phyloP scores from a whole-genome alignment of 2,888 invertebrate genomes.

The Psylliodes chrysocephalus region DNA sequence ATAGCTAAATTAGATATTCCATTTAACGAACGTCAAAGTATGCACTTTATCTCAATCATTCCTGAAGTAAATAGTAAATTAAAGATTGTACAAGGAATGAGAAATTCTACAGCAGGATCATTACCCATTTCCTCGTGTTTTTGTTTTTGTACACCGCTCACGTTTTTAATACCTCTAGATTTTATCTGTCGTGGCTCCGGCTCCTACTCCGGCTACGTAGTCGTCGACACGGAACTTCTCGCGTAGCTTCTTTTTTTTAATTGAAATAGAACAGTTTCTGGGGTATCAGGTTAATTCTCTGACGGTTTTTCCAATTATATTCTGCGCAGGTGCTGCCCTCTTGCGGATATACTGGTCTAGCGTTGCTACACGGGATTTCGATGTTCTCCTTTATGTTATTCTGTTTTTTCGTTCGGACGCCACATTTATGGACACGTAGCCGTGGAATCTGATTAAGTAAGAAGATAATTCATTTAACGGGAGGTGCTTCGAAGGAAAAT shows the following conservation, averaged over 20 bases:
- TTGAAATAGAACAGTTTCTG: slow-evolving; percentile 33
- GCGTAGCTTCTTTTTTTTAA: slow-evolving; percentile 26
- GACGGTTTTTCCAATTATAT: slow-evolving; percentile 28
- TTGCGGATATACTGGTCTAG: slow-evolving; percentile 11
- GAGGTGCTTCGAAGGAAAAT: not conserved
- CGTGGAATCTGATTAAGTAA: not conserved
- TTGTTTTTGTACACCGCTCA: slow-evolving; percentile 31
- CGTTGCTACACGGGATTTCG: slow-evolving; percentile 15
- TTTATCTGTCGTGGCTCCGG: slow-evolving; percentile 34
- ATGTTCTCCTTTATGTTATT: slow-evolving; percentile 13
- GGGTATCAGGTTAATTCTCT: slow-evolving; percentile 30
- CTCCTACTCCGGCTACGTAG: not conserved
- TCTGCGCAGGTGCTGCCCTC: slow-evolving; percentile 1
- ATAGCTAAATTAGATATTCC: too few relatives aligned
- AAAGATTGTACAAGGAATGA: not conserved
- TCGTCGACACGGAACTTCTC: slow-evolving; percentile 20
- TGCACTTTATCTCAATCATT: too few relatives aligned
- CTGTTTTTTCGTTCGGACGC: not conserved
- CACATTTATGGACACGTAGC: slow-evolving; percentile 7
- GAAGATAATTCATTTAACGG: not conserved
- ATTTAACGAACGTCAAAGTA: too few relatives aligned
- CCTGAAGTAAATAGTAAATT: not conserved
- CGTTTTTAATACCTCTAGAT: slow-evolving; percentile 44
- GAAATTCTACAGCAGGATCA: not conserved
- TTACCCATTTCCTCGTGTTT: slow-evolving; percentile 17